These are phyloP conservation scores for Corythornis vintsioides DNA, from an alignment of 2,113 vertebrate genomes.

Conservation along the genomic window DNA sequence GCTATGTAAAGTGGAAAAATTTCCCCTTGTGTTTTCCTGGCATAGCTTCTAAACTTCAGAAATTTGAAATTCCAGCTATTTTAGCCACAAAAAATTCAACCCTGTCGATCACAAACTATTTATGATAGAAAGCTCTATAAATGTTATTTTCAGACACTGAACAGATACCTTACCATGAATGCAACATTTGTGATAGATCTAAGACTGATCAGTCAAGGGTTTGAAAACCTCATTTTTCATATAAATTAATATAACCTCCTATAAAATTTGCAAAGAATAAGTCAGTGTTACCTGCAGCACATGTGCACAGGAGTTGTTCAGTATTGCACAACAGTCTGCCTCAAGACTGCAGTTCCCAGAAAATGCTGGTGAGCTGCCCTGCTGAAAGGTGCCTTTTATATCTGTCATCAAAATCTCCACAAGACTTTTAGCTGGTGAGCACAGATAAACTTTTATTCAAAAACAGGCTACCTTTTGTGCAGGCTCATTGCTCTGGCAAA, in stretches of 20 bases:
- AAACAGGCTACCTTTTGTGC: background rate
- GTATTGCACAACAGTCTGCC: background rate
- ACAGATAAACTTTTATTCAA: background rate
- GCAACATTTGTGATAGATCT: background rate
- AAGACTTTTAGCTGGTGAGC: background rate
- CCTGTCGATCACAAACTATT: background rate
- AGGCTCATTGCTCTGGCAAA: background rate
- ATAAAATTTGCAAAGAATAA: background rate
- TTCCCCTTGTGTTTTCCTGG: background rate
- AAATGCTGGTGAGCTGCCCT: background rate
- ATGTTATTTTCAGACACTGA: background rate
- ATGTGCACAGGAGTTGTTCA: background rate
- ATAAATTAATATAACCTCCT: background rate
- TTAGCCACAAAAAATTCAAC: background rate
- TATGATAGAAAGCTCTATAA: background rate
- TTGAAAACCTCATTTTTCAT: background rate
- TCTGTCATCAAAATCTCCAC: background rate
- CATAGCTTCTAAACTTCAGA: background rate
- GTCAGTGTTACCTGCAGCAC: background rate
- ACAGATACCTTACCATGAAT: background rate
- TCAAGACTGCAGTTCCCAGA: background rate
- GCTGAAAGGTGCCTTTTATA: constrained; percentile 9
- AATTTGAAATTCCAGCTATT: background rate
- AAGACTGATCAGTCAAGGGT: background rate
- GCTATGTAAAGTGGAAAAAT: background rate